Percentiles rank a stretch among this genome's conserved stretches.
Conservation (phyloP, 2,888 invertebrate species). For the Rhabditoides inermis region DNA sequence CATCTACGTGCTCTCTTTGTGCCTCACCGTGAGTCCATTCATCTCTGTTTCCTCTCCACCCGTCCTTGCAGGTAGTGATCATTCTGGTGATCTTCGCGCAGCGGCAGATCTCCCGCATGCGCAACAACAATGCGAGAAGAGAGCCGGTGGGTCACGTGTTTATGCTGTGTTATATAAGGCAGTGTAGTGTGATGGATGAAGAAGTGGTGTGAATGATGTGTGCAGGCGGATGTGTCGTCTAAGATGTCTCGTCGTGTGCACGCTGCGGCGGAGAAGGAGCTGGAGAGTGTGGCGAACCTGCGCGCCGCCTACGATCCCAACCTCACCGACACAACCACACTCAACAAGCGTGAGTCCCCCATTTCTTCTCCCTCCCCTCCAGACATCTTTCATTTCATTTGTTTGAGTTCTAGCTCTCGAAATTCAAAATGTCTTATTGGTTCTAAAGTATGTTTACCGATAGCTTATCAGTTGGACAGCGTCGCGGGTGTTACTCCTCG, state of each 20-base stretch:
- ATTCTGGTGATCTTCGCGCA: conserved; percentile 24
- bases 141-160: conserved; percentile 29
- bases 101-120: conserved; percentile 42
- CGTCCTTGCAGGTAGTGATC: conserved; percentile 23
- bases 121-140: conserved; percentile 38
- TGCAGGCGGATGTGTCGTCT: neutral
- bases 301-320: conserved; percentile 33
- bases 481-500: too few relatives aligned
- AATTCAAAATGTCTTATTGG: conserved; percentile 6
- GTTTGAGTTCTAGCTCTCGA: neutral
- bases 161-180: neutral
- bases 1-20: conserved; percentile 16
- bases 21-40: conserved; percentile 11
- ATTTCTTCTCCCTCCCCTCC: too few relatives aligned
- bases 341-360: conserved; percentile 37
- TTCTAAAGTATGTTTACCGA: conserved; percentile 8
- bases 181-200: neutral
- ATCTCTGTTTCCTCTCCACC: neutral
- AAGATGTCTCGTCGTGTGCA: too few relatives aligned
- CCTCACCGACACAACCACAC: conserved; percentile 42
- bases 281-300: conserved; percentile 23
- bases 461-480: too few relatives aligned
- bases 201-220: neutral
- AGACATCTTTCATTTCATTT: neutral
- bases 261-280: conserved; percentile 12